phyloP scores from a whole-genome alignment of 2,113 vertebrate species.

The Phoxinus phoxinus region DNA sequence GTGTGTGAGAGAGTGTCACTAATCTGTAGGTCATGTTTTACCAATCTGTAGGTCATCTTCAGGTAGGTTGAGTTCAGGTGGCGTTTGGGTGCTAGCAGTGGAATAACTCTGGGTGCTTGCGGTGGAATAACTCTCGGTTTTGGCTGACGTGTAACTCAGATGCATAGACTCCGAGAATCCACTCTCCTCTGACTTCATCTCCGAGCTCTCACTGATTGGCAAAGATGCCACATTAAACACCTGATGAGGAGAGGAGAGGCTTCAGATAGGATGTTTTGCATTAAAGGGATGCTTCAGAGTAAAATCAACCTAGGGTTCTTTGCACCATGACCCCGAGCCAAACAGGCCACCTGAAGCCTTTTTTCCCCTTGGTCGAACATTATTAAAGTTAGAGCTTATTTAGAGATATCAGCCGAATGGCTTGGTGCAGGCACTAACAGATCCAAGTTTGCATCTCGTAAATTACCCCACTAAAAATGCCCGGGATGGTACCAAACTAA shows the following conservation, averaged over 20 bases:
- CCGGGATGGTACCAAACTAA: too few species aligned
- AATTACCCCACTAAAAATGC: too few species aligned
- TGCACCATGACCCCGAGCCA: too few species aligned
- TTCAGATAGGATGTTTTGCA: neutral
- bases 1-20: too few species aligned
- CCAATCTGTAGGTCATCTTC: slow-evolving; percentile 81
- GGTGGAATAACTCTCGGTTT: slow-evolving; percentile 86
- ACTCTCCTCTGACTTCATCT: slow-evolving; percentile 75
- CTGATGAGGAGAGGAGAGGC: slow-evolving; percentile 64
- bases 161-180: slow-evolving; percentile 74
- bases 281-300: too few species aligned
- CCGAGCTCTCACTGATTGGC: slow-evolving; percentile 80
- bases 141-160: slow-evolving; percentile 82
- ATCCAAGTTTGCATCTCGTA: too few species aligned
- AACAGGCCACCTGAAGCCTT: too few species aligned
- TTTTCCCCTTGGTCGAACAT: too few species aligned
- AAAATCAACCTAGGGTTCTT: too few species aligned
- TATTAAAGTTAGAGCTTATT: too few species aligned
- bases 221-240: slow-evolving; percentile 85
- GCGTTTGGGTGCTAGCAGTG: slow-evolving; percentile 91
- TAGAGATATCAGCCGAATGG: too few species aligned
- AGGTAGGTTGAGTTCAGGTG: slow-evolving; percentile 82
- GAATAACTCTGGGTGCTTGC: slow-evolving; percentile 89
- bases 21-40: slow-evolving; percentile 51
- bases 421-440: too few species aligned